A percentile compares a stretch with the other conserved stretches of the same genome.
These are phyloP conservation scores for Microctenopoma lineatum DNA, from an alignment of 2,797 vertebrate genomes.

Conservation along the genomic window DNA sequence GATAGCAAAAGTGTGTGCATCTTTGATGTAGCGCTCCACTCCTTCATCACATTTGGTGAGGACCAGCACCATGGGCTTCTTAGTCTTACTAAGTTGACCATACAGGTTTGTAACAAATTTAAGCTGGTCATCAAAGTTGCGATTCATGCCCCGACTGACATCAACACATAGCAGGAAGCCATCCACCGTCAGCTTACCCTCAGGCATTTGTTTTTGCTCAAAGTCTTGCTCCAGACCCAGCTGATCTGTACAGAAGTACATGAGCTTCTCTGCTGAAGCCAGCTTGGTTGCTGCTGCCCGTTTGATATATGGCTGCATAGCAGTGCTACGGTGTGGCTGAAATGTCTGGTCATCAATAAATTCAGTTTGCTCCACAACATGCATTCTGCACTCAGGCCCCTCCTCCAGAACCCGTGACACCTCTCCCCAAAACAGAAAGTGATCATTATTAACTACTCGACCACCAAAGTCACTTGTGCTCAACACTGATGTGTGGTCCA, in stretches of 20 bases:
- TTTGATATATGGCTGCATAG: constrained; percentile 97
- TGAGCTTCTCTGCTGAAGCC: constrained; percentile 97
- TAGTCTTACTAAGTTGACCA: constrained; percentile 94
- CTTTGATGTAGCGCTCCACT: constrained; percentile 97
- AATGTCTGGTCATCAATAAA: constrained; percentile 99
- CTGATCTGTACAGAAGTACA: constrained; percentile 99
- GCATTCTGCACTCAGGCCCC: constrained; percentile 90
- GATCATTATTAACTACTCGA: constrained; percentile 97
- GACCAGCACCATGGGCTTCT: constrained; percentile 93
- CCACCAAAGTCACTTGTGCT: constrained; percentile 99
- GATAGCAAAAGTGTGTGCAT: constrained; percentile 94
- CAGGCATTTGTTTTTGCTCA: constrained; percentile 99
- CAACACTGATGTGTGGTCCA: constrained; percentile 98
- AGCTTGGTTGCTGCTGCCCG: constrained; percentile 93
- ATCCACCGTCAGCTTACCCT: constrained; percentile 95
- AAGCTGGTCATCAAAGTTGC: constrained; percentile 97
- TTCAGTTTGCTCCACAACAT: constrained; percentile 98
- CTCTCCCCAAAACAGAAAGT: constrained; percentile 98
- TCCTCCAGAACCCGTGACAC: constrained; percentile 90
- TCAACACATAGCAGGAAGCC: constrained; percentile 95
- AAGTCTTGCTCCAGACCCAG: constrained; percentile 98
- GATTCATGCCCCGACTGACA: constrained; percentile 98
- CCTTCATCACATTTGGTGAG: constrained; percentile 98
- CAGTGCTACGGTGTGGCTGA: constrained; percentile 97
- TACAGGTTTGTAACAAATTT: constrained; percentile 96